Evolutionary conservation across 1,140 invertebrate species (phyloP).

Genomic region (Amyelois transitella): DNA sequence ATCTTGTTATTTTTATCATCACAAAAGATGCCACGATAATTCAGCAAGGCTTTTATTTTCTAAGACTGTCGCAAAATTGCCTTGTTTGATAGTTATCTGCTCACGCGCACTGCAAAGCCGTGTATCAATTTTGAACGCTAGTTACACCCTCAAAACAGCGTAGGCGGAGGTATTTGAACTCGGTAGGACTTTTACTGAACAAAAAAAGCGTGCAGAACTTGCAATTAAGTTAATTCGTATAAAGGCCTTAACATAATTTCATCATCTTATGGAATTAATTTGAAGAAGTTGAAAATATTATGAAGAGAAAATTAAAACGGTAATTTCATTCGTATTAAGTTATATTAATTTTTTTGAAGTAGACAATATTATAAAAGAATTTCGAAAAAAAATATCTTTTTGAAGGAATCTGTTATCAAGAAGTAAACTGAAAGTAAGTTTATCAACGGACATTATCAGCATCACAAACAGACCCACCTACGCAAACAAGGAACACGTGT

Average conservation of each 20-base stretch:
- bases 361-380: no score
- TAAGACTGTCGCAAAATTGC: background rate
- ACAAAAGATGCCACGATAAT: background rate
- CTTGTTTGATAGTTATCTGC: background rate
- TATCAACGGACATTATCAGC: background rate
- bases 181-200: background rate
- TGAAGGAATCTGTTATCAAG: no score
- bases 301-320: no score
- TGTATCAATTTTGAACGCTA: slow-evolving; percentile 35
- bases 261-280: no score
- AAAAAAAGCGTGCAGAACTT: background rate
- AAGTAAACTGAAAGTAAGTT: background rate
- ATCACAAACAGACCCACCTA: slow-evolving; percentile 20
- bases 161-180: slow-evolving; percentile 49
- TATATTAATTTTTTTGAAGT: no score
- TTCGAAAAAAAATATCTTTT: no score
- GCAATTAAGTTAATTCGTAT: background rate
- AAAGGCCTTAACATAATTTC: no score
- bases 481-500: slow-evolving; percentile 25
- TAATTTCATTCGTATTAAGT: no score
- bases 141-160: slow-evolving; percentile 38
- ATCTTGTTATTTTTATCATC: background rate
- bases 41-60: background rate
- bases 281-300: no score
- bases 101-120: slow-evolving; percentile 5